Conservation (phyloP, 1,140 invertebrate genomes). For the Heterodera schachtii region DNA sequence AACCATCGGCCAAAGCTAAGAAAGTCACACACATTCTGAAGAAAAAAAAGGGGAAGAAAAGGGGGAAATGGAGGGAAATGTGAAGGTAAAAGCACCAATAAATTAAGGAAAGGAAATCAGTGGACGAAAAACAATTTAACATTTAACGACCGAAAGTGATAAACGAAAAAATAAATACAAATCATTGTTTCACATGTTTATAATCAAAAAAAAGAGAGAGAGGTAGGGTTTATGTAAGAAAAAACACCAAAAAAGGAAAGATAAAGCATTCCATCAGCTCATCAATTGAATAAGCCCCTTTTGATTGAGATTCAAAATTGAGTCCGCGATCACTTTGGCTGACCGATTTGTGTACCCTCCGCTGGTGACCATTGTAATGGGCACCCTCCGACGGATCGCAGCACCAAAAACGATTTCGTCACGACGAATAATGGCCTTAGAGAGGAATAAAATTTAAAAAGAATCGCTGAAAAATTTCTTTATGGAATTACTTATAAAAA, state of each 20-base stretch:
- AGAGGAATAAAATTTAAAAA: background rate
- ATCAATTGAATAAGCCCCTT: conserved; percentile 42
- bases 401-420: conserved; percentile 81
- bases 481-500: no score
- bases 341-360: conserved; percentile 80
- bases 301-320: conserved; percentile 75
- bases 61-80: no score
- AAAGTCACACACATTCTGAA: conserved; percentile 49
- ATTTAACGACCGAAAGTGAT: no score
- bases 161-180: conserved; percentile 15
- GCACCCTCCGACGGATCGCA: conserved; percentile 73
- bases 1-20: conserved; percentile 10
- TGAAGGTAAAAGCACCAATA: no score
- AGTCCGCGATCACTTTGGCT: conserved; percentile 79
- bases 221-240: no score
- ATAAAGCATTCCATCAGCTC: background rate
- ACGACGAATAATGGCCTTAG: conserved; percentile 78
- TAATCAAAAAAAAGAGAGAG: no score
- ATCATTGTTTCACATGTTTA: background rate
- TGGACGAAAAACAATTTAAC: no score
- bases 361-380: conserved; percentile 84
- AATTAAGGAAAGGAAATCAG: no score
- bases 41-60: no score
- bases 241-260: no score
- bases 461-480: conserved; percentile 3